phyloP scores from a whole-genome alignment of 2,888 invertebrate species.

The Kuschelorhynchus macadamiae region DNA sequence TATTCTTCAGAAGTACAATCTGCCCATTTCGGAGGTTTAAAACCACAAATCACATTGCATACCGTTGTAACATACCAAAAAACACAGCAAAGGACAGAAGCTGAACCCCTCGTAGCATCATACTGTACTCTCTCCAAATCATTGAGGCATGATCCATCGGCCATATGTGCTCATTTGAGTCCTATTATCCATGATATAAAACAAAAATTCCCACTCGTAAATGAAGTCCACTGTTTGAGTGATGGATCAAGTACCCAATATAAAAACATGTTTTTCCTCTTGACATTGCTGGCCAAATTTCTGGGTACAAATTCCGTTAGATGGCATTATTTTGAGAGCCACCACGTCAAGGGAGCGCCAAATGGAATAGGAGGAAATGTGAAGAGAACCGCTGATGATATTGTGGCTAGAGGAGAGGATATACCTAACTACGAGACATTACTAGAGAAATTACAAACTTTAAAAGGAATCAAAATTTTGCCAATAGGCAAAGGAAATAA shows the following conservation, averaged over 20 bases:
- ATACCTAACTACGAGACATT: slow-evolving; percentile 28
- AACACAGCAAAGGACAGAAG: background rate
- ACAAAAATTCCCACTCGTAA: slow-evolving; percentile 5
- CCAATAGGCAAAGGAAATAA: background rate
- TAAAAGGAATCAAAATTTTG: slow-evolving; percentile 26
- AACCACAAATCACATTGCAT: slow-evolving; percentile 1
- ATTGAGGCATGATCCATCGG: slow-evolving; percentile 37
- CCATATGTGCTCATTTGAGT: slow-evolving; percentile 41
- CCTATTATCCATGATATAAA: slow-evolving; percentile 31
- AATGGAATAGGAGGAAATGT: slow-evolving; percentile 36
- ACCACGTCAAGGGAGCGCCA: slow-evolving; percentile 44
- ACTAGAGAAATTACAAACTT: slow-evolving; percentile 18
- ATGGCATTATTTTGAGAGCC: slow-evolving; percentile 38
- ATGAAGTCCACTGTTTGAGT: slow-evolving; percentile 36
- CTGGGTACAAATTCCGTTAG: slow-evolving; percentile 21
- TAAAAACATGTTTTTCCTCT: slow-evolving; percentile 33
- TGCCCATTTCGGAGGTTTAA: background rate
- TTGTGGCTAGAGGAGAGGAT: slow-evolving; percentile 27
- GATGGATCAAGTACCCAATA: slow-evolving; percentile 44
- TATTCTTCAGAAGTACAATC: no score
- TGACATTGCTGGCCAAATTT: slow-evolving; percentile 23
- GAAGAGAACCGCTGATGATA: slow-evolving; percentile 32
- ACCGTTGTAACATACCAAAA: background rate
- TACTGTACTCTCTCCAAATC: no score
- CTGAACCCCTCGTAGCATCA: slow-evolving; percentile 11